These are phyloP conservation scores for Pachydiplax longipennis DNA, from an alignment of 2,888 invertebrate genomes.

Conservation along the genomic window DNA sequence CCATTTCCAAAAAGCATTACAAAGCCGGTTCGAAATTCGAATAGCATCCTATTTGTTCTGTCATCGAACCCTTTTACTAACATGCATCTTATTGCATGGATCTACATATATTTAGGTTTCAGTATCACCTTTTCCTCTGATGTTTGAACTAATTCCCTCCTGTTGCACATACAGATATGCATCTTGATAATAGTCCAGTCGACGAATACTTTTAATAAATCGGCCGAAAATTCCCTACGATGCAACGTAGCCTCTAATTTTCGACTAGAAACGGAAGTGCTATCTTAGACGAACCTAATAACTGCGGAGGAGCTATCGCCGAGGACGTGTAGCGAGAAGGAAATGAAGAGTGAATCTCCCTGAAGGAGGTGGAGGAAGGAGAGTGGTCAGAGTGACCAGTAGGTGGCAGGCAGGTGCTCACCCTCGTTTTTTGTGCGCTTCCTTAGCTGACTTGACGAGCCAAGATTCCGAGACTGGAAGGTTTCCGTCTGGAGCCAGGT, in stretches of 20 bases:
- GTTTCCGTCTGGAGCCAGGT: neutral
- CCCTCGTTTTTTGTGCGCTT: neutral
- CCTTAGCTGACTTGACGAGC: neutral
- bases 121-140: too few species aligned
- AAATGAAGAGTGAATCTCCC: neutral
- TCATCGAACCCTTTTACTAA: too few species aligned
- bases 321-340: neutral
- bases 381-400: conserved; percentile 5
- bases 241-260: neutral
- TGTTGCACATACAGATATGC: too few species aligned
- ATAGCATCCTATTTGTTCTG: too few species aligned
- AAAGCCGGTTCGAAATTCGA: too few species aligned
- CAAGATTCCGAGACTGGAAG: neutral
- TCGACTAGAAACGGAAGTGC: neutral
- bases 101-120: too few species aligned
- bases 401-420: conserved; percentile 30
- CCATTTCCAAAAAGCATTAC: too few species aligned
- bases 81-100: too few species aligned
- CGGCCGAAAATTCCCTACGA: too few species aligned
- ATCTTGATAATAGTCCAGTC: too few species aligned
- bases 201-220: too few species aligned
- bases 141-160: too few species aligned
- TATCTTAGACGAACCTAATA: neutral
- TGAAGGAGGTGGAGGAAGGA: neutral
- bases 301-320: neutral